Percentiles rank a stretch among this genome's conserved stretches.
Conservation (phyloP, 2,888 invertebrate species). For the Meganola albula region DNA sequence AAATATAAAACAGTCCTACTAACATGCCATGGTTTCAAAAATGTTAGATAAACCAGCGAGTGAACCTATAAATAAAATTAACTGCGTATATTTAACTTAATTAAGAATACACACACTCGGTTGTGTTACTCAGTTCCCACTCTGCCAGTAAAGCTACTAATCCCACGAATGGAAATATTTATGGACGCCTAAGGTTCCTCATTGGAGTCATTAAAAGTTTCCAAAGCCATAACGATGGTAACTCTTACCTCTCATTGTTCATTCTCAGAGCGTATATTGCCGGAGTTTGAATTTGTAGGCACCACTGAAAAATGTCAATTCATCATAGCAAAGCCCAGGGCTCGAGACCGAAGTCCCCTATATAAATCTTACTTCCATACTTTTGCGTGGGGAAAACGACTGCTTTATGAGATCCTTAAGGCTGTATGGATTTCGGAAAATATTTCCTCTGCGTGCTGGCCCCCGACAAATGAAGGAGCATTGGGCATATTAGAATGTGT, state of each 20-base stretch:
- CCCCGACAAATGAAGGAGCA: conserved; percentile 74
- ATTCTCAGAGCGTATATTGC: conserved; percentile 73
- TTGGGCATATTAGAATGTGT: conserved; percentile 75
- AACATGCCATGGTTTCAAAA: conserved; percentile 17
- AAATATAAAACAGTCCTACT: conserved; percentile 34
- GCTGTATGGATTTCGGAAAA: conserved; percentile 79
- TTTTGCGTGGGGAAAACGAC: conserved; percentile 75
- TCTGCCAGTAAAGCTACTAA: conserved; percentile 60
- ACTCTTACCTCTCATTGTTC: conserved; percentile 68
- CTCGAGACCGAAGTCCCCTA: conserved; percentile 70
- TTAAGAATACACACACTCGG: conserved; percentile 38
- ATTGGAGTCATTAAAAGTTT: conserved; percentile 74
- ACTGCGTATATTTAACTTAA: conserved; percentile 33
- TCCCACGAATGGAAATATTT: conserved; percentile 64
- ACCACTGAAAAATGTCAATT: conserved; percentile 75
- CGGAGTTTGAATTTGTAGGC: conserved; percentile 73
- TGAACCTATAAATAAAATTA: conserved; percentile 18
- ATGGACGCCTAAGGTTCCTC: conserved; percentile 63
- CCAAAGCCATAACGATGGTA: conserved; percentile 60
- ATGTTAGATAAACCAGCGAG: conserved; percentile 14
- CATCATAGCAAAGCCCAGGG: conserved; percentile 75
- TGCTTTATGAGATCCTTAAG: conserved; percentile 79
- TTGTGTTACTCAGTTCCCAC: conserved; percentile 49
- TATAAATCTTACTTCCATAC: conserved; percentile 78
- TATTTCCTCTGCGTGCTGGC: conserved; percentile 75